Evolutionary conservation across 2,113 vertebrate species (phyloP).

Genomic region (Varanus salvator): DNA sequence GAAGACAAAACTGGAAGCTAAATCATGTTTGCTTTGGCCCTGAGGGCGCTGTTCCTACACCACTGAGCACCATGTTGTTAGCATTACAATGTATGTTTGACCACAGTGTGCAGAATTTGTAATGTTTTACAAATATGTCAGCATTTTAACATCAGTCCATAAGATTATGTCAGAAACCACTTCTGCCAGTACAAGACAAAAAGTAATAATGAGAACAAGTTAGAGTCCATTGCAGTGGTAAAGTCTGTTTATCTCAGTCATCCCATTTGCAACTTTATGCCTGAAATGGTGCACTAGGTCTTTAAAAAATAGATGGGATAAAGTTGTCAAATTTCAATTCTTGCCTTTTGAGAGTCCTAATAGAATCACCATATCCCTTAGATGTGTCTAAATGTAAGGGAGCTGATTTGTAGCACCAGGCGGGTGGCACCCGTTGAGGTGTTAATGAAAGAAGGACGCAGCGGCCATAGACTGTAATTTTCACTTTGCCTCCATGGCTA

Average conservation of each 20-base stretch:
- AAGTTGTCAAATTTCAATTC: slow-evolving; percentile 30
- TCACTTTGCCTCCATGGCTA: neutral
- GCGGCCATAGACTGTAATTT: neutral
- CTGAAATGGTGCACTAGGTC: neutral
- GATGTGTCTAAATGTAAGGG: slow-evolving; percentile 21
- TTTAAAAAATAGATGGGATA: neutral
- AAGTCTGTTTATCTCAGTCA: neutral
- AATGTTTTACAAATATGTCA: neutral
- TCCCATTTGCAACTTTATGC: neutral
- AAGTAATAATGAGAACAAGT: neutral
- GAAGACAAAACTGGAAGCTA: no score
- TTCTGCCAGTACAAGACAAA: no score
- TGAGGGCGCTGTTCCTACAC: neutral
- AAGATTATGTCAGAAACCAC: no score
- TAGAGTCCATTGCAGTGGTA: neutral
- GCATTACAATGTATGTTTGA: neutral
- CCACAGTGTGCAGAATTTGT: neutral
- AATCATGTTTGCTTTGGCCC: no score
- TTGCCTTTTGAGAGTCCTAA: slow-evolving; percentile 30
- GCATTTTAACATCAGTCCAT: neutral
- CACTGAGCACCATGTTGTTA: neutral
- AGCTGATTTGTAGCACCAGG: neutral
- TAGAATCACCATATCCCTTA: slow-evolving; percentile 32
- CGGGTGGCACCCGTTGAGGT: slow-evolving; percentile 16
- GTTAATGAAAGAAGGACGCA: slow-evolving; percentile 26